Conservation (phyloP, 2,113 vertebrate genomes). For the Fregata magnificens region DNA sequence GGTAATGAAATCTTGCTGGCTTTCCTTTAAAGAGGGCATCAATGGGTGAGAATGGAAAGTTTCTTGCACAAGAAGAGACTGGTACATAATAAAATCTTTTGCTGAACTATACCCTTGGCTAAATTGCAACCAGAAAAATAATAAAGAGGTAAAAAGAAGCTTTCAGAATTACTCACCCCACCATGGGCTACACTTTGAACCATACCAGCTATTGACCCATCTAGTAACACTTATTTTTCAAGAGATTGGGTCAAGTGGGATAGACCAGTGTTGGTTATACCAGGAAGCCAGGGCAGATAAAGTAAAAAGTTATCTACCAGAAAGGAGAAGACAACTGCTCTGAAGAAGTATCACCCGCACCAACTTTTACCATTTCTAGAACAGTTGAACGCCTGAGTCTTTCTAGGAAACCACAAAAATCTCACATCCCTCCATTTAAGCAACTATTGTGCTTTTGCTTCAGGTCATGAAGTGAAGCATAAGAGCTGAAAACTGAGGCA, state of each 20-base stretch:
- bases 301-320: not conserved
- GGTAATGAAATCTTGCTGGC: not conserved
- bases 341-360: not conserved
- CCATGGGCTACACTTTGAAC: not conserved
- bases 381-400: not conserved
- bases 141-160: not conserved
- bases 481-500: not conserved
- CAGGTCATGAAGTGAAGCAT: not conserved
- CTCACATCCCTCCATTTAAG: not conserved
- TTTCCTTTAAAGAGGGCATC: not conserved
- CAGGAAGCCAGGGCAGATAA: not conserved
- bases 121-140: not conserved
- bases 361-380: not conserved
- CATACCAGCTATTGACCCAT: not conserved
- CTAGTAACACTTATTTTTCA: not conserved
- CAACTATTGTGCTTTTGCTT: not conserved
- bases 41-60: not conserved
- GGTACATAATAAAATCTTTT: not conserved
- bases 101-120: not conserved
- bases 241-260: not conserved
- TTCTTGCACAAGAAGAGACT: not conserved
- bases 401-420: not conserved
- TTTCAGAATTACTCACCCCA: not conserved
- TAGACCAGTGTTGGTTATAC: not conserved
- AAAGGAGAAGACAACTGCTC: not conserved